phyloP scores from a whole-genome alignment of 2,888 invertebrate genomes.

The Orthonevra nobilis region DNA sequence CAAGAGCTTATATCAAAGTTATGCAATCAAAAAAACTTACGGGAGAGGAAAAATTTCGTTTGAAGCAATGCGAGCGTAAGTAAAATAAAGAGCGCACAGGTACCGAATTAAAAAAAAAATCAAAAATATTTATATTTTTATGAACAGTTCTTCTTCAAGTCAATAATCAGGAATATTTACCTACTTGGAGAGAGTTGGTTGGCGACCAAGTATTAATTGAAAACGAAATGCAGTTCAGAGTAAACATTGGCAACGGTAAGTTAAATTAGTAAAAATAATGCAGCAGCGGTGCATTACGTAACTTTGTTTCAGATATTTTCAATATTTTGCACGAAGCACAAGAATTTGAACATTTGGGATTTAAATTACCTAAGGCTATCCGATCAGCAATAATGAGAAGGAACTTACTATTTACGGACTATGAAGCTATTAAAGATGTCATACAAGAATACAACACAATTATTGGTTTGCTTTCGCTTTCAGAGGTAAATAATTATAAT shows the following conservation, averaged over 20 bases:
- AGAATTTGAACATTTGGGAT: conserved; percentile 87
- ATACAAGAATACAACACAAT: conserved; percentile 85
- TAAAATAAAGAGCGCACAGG: too few relatives aligned
- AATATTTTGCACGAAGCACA: conserved; percentile 87
- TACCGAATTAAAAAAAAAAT: too few relatives aligned
- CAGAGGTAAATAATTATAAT: conserved; percentile 83
- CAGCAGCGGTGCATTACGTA: background rate
- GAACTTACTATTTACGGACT: conserved; percentile 83
- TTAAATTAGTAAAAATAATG: too few relatives aligned
- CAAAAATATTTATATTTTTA: background rate
- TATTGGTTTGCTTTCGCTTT: conserved; percentile 84
- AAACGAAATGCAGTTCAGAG: conserved; percentile 83
- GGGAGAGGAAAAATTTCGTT: conserved; percentile 73
- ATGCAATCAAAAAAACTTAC: conserved; percentile 72
- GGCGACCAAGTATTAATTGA: conserved; percentile 86
- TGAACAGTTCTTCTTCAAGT: conserved; percentile 76
- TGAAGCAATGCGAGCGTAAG: conserved; percentile 78
- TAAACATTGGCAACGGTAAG: conserved; percentile 82
- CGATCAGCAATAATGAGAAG: conserved; percentile 82
- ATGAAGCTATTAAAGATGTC: conserved; percentile 83
- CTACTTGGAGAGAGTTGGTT: conserved; percentile 87
- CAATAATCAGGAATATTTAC: conserved; percentile 74
- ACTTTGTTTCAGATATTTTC: conserved; percentile 81
- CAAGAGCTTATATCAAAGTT: conserved; percentile 72
- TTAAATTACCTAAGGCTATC: conserved; percentile 81